Conservation (phyloP, 37 sponge, comb jelly and placozoan genomes). For the Halisarca cf. caerulea region DNA sequence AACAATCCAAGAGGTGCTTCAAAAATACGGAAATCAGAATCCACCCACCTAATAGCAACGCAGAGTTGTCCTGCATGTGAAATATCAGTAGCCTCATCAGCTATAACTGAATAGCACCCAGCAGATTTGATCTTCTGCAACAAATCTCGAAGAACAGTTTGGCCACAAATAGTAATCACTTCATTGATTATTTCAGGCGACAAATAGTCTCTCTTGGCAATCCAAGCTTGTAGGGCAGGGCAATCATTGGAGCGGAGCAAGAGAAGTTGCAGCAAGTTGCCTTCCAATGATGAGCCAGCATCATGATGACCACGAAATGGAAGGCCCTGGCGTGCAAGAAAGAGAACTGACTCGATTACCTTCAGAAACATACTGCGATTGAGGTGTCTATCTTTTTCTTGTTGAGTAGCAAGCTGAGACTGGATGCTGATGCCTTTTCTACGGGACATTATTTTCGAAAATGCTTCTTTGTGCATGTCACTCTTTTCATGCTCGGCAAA, state of each 20-base stretch:
- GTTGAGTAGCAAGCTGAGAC: background rate
- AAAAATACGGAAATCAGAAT: conserved; percentile 5
- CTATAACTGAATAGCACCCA: conserved; percentile 23
- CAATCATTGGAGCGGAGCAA: conserved; percentile 12
- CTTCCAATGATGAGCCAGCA: too few relatives aligned
- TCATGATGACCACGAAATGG: conserved; percentile 52
- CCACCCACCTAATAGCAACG: conserved; percentile 30
- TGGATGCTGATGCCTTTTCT: background rate
- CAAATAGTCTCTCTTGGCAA: conserved; percentile 23
- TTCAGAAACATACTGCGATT: background rate
- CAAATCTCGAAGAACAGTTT: conserved; percentile 12
- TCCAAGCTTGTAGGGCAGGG: conserved; percentile 21
- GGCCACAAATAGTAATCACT: conserved; percentile 31
- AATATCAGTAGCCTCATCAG: conserved; percentile 45
- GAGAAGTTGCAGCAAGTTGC: conserved; percentile 52
- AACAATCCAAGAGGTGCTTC: conserved; percentile 39
- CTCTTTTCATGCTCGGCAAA: conserved; percentile 15
- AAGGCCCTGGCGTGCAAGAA: conserved; percentile 44
- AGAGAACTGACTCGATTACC: background rate
- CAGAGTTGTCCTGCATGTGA: conserved; percentile 26
- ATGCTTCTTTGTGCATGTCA: conserved; percentile 30
- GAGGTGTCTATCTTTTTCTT: background rate
- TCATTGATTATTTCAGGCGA: conserved; percentile 50
- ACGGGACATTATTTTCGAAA: conserved; percentile 4
- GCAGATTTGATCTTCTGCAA: background rate